Conservation (phyloP, 2,888 invertebrate species). For the Biston stratarius region DNA sequence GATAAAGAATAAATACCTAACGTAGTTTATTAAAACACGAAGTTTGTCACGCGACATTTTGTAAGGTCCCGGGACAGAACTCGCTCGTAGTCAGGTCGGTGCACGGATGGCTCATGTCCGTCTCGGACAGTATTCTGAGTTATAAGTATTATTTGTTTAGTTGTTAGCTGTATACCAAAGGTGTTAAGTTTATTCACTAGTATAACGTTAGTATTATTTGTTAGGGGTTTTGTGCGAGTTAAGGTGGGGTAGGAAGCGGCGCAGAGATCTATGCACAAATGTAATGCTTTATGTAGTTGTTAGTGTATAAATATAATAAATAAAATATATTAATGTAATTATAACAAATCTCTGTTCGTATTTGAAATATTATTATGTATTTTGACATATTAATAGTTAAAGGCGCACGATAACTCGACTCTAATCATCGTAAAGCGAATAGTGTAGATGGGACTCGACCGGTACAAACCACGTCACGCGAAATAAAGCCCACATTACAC, state of each 20-base stretch:
- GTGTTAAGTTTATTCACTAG: conserved; percentile 61
- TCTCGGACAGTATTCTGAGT: conserved; percentile 49
- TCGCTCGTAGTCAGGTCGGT: neutral
- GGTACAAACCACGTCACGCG: too few relatives aligned
- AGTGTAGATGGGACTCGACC: neutral
- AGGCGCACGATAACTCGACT: neutral
- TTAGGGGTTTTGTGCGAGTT: conserved; percentile 34
- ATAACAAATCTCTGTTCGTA: conserved; percentile 66
- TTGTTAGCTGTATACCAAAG: conserved; percentile 65
- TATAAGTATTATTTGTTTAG: conserved; percentile 62
- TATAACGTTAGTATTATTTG: conserved; percentile 40
- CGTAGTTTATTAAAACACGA: too few relatives aligned
- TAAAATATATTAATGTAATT: conserved; percentile 48
- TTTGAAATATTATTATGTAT: conserved; percentile 58
- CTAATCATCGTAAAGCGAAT: neutral
- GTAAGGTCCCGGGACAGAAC: neutral
- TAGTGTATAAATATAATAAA: conserved; percentile 64
- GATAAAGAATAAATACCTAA: too few relatives aligned
- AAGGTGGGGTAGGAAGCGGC: conserved; percentile 34
- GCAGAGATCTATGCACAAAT: conserved; percentile 68
- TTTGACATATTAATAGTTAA: conserved; percentile 42
- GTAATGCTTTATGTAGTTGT: conserved; percentile 81
- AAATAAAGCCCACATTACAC: neutral
- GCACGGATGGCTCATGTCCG: neutral
- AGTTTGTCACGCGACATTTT: too few relatives aligned